Evolutionary conservation across 2,888 invertebrate species (phyloP).

Genomic region (Melikaiella ostensackeni): DNA sequence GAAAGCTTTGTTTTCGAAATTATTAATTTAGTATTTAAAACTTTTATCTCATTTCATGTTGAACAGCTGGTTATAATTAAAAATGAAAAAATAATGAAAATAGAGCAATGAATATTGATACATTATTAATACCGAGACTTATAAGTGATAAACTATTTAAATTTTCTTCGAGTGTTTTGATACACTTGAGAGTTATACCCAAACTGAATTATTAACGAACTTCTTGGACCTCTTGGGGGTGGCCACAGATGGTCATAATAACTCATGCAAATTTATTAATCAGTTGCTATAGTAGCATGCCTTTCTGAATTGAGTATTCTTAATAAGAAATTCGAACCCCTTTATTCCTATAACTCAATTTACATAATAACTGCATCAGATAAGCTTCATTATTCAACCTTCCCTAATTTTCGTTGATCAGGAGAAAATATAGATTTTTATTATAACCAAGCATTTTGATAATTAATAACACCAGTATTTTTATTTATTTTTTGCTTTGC

Average conservation of each 20-base stretch:
- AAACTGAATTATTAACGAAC: conserved; percentile 9
- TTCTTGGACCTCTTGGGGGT: conserved; percentile 1
- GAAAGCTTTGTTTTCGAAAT: too few species aligned
- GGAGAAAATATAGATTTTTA: not conserved
- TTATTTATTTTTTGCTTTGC: not conserved
- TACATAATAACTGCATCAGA: conserved; percentile 28
- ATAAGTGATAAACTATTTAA: not conserved
- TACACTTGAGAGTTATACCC: not conserved
- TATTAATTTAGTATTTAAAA: too few species aligned
- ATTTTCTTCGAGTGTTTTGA: not conserved
- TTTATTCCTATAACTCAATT: not conserved
- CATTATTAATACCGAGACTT: too few species aligned
- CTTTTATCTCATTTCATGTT: too few species aligned
- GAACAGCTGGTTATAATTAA: too few species aligned
- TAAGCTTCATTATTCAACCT: conserved; percentile 18
- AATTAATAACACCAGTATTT: not conserved
- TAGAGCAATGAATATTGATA: too few species aligned
- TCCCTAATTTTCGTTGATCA: not conserved
- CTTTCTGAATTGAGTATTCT: conserved; percentile 23
- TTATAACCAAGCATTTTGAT: not conserved
- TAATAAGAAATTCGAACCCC: conserved; percentile 28
- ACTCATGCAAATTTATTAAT: conserved; percentile 37
- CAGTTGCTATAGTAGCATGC: conserved; percentile 31
- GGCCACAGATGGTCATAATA: conserved; percentile 32
- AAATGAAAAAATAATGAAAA: too few species aligned